Evolutionary conservation across 2,888 invertebrate genomes (phyloP).

Genomic region (Pyrochroa serraticornis): DNA sequence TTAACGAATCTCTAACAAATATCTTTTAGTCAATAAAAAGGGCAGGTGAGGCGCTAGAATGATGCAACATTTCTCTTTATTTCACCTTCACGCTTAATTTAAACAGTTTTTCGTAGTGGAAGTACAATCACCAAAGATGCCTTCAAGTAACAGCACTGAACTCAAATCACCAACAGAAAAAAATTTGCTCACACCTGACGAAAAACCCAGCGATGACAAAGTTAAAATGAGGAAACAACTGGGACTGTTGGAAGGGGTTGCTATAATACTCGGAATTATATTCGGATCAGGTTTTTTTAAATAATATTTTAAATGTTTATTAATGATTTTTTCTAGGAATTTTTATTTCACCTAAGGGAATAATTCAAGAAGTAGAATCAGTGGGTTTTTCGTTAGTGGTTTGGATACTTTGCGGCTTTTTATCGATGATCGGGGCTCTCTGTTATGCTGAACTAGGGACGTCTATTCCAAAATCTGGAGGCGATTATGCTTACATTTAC

Average conservation of each 20-base stretch:
- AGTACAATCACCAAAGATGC: conserved; percentile 30
- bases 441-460: conserved; percentile 96
- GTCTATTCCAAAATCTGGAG: conserved; percentile 89
- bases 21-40: neutral
- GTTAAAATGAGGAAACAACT: conserved; percentile 87
- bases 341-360: conserved; percentile 94
- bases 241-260: conserved; percentile 88
- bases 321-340: conserved; percentile 68
- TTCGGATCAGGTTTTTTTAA: conserved; percentile 78
- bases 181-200: conserved; percentile 27
- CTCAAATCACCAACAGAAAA: conserved; percentile 37
- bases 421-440: conserved; percentile 92
- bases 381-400: conserved; percentile 86
- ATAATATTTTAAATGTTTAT: neutral
- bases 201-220: conserved; percentile 57
- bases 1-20: neutral
- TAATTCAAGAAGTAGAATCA: conserved; percentile 87
- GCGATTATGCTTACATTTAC: conserved; percentile 95
- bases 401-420: conserved; percentile 86
- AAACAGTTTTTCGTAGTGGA: neutral
- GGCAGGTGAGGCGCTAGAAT: conserved; percentile 6
- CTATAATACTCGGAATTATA: conserved; percentile 92
- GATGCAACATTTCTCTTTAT: conserved; percentile 11
- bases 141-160: conserved; percentile 28
- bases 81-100: conserved; percentile 3